These are phyloP conservation scores for Triplophysa bombifrons DNA, from an alignment of 2,797 vertebrate genomes.

Conservation along the genomic window DNA sequence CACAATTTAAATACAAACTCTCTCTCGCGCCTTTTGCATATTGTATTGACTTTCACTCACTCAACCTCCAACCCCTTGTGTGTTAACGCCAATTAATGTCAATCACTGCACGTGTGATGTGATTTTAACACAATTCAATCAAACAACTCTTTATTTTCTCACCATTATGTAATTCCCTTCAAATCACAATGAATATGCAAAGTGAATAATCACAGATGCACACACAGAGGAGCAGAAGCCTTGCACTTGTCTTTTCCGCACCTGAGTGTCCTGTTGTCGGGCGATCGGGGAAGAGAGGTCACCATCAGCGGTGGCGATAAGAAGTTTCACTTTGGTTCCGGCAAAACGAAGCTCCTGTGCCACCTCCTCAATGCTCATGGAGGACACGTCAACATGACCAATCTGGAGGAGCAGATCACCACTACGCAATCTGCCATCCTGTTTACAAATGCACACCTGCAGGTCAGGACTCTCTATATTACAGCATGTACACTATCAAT, in stretches of 20 bases:
- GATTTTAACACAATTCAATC: not conserved
- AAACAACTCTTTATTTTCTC: not conserved
- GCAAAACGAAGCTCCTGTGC: slow-evolving; percentile 88
- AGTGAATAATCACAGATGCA: slow-evolving; percentile 12
- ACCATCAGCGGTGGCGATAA: slow-evolving; percentile 82
- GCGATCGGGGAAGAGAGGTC: slow-evolving; percentile 66
- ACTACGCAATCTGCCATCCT: slow-evolving; percentile 88
- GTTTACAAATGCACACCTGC: slow-evolving; percentile 9
- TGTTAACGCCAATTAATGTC: not conserved
- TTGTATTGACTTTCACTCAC: slow-evolving; percentile 9
- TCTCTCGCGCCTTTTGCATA: not conserved
- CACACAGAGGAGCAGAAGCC: slow-evolving; percentile 48
- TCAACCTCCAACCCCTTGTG: slow-evolving; percentile 4
- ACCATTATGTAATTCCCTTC: not conserved
- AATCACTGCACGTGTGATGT: not conserved
- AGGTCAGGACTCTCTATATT: not conserved
- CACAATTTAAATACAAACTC: not conserved
- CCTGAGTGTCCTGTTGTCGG: slow-evolving; percentile 71
- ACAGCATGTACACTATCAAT: not conserved
- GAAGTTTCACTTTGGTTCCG: slow-evolving; percentile 85
- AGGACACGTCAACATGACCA: slow-evolving; percentile 86
- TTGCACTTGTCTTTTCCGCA: slow-evolving; percentile 56
- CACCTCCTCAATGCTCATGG: slow-evolving; percentile 93
- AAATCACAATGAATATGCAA: slow-evolving; percentile 7
- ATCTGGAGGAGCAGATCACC: slow-evolving; percentile 93